These are phyloP conservation scores for Sitodiplosis mosellana DNA, from an alignment of 1,140 invertebrate genomes.

Conservation along the genomic window DNA sequence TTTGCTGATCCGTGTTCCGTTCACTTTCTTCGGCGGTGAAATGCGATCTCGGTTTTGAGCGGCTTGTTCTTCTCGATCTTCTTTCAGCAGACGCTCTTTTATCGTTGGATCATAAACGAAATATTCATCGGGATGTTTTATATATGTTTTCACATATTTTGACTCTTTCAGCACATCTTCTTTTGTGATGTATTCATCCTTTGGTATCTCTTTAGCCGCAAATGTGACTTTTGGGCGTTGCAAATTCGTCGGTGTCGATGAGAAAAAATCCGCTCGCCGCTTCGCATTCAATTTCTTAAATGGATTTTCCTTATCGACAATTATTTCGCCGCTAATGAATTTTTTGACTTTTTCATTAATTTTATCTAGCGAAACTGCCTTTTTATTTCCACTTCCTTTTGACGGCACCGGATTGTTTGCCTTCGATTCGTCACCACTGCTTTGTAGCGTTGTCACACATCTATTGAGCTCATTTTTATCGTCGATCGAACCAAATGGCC, in stretches of 20 bases:
- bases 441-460: too few species aligned
- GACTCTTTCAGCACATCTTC: constrained; percentile 24
- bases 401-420: neutral
- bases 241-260: constrained; percentile 4
- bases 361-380: constrained; percentile 19
- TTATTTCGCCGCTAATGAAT: constrained; percentile 19
- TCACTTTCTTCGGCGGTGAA: constrained; percentile 7
- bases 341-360: constrained; percentile 18
- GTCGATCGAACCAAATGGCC: too few species aligned
- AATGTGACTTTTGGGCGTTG: constrained; percentile 11
- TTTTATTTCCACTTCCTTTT: constrained; percentile 8
- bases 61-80: constrained; percentile 13
- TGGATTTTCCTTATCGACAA: constrained; percentile 22
- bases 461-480: too few species aligned
- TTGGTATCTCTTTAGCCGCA: constrained; percentile 4
- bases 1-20: neutral
- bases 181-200: constrained; percentile 18
- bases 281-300: constrained; percentile 17
- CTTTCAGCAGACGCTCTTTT: constrained; percentile 15
- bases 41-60: constrained; percentile 2
- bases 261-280: constrained; percentile 7
- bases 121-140: constrained; percentile 22
- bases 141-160: constrained; percentile 24
- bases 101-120: constrained; percentile 23
- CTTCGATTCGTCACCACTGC: too few species aligned